These are phyloP conservation scores for Megastigmus dorsalis DNA, from an alignment of 2,888 invertebrate species.

Conservation along the genomic window DNA sequence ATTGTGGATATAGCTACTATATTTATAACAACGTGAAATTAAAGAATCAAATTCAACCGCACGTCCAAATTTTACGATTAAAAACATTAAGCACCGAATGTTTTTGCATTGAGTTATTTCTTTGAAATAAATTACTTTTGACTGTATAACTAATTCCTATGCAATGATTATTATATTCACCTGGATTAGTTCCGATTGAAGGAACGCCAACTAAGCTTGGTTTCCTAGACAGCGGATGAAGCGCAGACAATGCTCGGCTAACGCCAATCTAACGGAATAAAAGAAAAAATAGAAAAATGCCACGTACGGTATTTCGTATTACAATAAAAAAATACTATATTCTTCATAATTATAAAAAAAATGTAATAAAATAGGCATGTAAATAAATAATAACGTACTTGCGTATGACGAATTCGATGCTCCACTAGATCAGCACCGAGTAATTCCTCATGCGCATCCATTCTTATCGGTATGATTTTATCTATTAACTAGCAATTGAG, in stretches of 20 bases:
- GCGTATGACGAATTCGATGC: constrained; percentile 85
- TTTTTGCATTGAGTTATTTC: no score
- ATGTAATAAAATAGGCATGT: constrained; percentile 2
- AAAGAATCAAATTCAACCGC: no score
- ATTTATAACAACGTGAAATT: no score
- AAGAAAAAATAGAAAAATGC: constrained; percentile 12
- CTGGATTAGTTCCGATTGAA: constrained; percentile 83
- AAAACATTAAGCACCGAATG: no score
- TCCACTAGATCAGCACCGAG: constrained; percentile 93
- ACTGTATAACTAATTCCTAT: no score
- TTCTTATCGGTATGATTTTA: constrained; percentile 86
- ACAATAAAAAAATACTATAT: neutral
- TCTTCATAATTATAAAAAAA: neutral
- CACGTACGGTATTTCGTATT: neutral
- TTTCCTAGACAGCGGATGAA: constrained; percentile 79
- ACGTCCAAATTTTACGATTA: no score
- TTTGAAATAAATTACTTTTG: no score
- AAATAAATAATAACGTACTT: constrained; percentile 73
- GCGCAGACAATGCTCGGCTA: constrained; percentile 84
- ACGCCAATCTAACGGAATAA: constrained; percentile 77
- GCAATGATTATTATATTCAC: constrained; percentile 74
- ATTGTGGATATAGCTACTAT: no score
- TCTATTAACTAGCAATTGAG: constrained; percentile 77
- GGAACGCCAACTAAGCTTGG: constrained; percentile 74
- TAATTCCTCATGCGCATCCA: constrained; percentile 89